phyloP scores from a whole-genome alignment of 2,888 invertebrate genomes.

The Megastigmus dorsalis region DNA sequence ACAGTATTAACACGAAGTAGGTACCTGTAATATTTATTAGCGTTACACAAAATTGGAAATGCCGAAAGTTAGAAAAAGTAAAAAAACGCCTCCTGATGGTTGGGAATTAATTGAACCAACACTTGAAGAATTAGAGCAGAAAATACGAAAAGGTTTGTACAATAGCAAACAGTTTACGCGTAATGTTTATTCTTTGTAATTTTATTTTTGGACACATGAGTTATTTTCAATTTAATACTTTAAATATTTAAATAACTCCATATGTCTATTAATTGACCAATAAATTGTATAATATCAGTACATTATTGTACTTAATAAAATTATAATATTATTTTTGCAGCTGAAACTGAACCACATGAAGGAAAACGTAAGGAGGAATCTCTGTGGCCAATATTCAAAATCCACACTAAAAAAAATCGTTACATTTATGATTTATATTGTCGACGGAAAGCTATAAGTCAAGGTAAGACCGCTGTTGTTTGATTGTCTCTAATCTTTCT shows the following conservation, averaged over 20 bases:
- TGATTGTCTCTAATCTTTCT: not conserved
- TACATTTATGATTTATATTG: slow-evolving; percentile 98
- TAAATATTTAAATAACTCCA: no score
- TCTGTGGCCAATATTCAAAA: slow-evolving; percentile 98
- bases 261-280: not conserved
- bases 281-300: slow-evolving; percentile 3
- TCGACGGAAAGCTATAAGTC: slow-evolving; percentile 95
- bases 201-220: no score
- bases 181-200: no score
- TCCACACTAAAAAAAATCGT: slow-evolving; percentile 97
- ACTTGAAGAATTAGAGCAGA: slow-evolving; percentile 96
- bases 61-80: slow-evolving; percentile 94
- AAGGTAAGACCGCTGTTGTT: no score
- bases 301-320: not conserved
- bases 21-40: no score
- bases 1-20: no score
- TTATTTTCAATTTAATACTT: slow-evolving; percentile 24
- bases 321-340: slow-evolving; percentile 77
- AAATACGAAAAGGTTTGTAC: slow-evolving; percentile 99
- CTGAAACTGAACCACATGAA: slow-evolving; percentile 99
- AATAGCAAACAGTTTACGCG: no score
- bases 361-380: slow-evolving; percentile 99
- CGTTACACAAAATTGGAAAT: slow-evolving; percentile 78
- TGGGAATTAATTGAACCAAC: slow-evolving; percentile 99
- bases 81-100: slow-evolving; percentile 97